Base-by-base conservation (phyloP, 2,113 vertebrate genomes). In the Dascyllus trimaculatus region DNA sequence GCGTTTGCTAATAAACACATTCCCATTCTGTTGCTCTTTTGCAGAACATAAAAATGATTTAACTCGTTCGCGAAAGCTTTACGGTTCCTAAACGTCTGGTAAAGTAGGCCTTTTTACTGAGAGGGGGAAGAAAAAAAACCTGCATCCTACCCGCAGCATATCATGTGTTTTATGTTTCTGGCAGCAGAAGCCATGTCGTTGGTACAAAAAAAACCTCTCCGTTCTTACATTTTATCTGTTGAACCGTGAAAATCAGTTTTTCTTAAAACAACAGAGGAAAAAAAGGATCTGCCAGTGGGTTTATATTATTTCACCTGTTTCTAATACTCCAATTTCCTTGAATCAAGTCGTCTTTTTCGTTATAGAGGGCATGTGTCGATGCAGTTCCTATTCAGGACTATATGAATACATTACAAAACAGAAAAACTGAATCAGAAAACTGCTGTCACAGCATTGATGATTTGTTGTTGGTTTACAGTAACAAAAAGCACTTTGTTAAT, bases 1-100 rank as follows among this genome's bases (percentile, higher is more conserved):
- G 56, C 65, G 80, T 78, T 60, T 68, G 21, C 70, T 79, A 74
- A 83, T 83, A 71, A 79, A 74, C 43, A 75, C 11, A 32, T 81
- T 65, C 68, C 59, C 19, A 7, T 75, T 76, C 49, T 64, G 32
- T 57, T 66, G 49, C 59, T 70, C 18, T 54, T n/a, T 68, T 66
- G 29, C 66, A 53, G 74, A 57, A 49, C 26, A 53, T 78, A n/a
- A 80, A 74, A 82, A 38, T 29, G 1, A 84, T 82, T 75, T 53
- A 46, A 53, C n/a, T 53, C 38, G 11, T 83, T 67, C 22, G 2
- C 56, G 59, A 64, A 57, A 72, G 66, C 49, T 86, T 59, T 70
- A 40, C 46, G 26, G 68, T 58, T 9, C 21, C 25, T 52, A 29
- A 62, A 45, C 2, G 4, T 49, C 40, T 54, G 21, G 1, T 71